Percentiles rank a stretch among this genome's conserved stretches.
Evolutionary conservation across 2,888 invertebrate genomes (phyloP).

Genomic region (Tortricodes alternella): DNA sequence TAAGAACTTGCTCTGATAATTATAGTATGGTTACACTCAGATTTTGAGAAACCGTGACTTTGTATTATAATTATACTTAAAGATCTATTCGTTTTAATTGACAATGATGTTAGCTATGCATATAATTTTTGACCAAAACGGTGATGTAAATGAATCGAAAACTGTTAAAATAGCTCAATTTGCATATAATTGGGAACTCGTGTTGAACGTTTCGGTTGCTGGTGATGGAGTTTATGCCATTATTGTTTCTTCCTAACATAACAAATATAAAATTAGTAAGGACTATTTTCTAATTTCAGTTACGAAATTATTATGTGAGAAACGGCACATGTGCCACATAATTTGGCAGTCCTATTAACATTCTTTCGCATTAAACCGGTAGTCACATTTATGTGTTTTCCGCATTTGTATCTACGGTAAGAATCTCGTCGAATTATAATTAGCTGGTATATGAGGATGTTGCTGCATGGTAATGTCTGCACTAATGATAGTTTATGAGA

Average conservation of each 20-base stretch:
- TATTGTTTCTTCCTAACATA: no score
- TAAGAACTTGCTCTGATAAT: no score
- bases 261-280: no score
- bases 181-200: constrained; percentile 9
- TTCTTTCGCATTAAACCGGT: constrained; percentile 53
- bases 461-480: not conserved
- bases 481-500: not conserved
- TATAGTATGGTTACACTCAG: no score
- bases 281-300: not conserved
- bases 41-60: not conserved
- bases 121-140: constrained; percentile 4
- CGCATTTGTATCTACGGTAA: constrained; percentile 5
- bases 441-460: not conserved
- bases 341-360: constrained; percentile 52
- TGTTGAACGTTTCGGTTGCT: constrained; percentile 8
- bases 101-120: constrained; percentile 13
- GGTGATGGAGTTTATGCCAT: no score
- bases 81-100: not conserved
- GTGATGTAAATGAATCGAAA: constrained; percentile 20
- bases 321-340: constrained; percentile 43
- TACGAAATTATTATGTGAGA: not conserved
- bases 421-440: constrained; percentile 1
- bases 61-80: not conserved
- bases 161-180: constrained; percentile 17
- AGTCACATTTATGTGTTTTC: constrained; percentile 32